Base-by-base conservation (phyloP, 2,113 vertebrate genomes). In the Tenrec ecaudatus region DNA sequence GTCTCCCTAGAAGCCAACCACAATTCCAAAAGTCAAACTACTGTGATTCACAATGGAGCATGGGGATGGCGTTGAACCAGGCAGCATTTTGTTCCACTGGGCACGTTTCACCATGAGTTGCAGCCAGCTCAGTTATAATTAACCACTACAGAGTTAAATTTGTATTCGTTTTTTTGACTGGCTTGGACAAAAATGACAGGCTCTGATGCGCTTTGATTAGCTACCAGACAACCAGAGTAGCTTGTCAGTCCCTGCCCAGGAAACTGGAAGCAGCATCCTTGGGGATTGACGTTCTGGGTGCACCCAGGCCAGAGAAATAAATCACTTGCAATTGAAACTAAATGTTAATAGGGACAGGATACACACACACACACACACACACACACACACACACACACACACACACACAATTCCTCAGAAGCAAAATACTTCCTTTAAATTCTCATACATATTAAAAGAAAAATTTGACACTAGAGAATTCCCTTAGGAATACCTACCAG, bases 231-330 rank as follows among this genome's bases (percentile, higher is more conserved):
- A 38, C 9, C 27, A 53, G 40, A 40, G 60, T 2, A 6, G 31
- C 36, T 33, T 43, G 60, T 14, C 57, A 57, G 3, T 25, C 36
- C n/a, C 47, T 53, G 47, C 4, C 47, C 47, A 53, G 1, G 15
- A 40, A 29, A n/a, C 47, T n/a, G 2, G 9, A 53, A 79, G 9
- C 22, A 2, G 7, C 47, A 1, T 53, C 47, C 47, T 33, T 15
- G 60, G 60, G 86, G 85, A 53, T 38, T 20, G 87, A n/a, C 53
- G 64, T 31, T 82, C 73, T 36, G 60, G 38, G 75, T 27, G 43
- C 87, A 77, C 43, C 86, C 36, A 77, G 75, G 95, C 66, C 82
- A 96, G 96, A 93, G 86, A 83, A 95, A 93, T 73, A 88, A 64
- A 81, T 43, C 4, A 88, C 43, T 82, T 90, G 86, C 69, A 95